phyloP scores from a whole-genome alignment of 2,888 invertebrate species.

The Helleia helle region DNA sequence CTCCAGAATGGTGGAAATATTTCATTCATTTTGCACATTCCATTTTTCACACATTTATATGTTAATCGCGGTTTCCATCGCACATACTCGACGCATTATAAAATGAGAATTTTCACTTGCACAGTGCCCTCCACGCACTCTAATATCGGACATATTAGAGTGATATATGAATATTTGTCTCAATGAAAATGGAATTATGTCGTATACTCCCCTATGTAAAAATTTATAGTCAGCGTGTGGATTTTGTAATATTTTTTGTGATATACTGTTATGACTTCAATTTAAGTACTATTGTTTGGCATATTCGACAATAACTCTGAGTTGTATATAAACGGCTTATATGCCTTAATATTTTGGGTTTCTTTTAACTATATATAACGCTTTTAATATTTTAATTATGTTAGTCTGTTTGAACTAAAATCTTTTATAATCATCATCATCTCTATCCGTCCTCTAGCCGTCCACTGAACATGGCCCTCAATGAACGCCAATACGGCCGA shows the following conservation, averaged over 20 bases:
- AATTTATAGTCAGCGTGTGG: not conserved
- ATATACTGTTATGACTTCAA: not conserved
- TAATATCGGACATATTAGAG: conserved; percentile 51
- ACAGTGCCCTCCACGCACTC: conserved; percentile 46
- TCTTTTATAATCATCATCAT: too few species aligned
- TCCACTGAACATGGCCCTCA: too few species aligned
- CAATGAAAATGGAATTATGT: conserved; percentile 68
- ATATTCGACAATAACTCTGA: too few species aligned
- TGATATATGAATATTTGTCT: conserved; percentile 70
- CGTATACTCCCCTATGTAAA: conserved; percentile 34
- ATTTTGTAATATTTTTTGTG: conserved; percentile 2
- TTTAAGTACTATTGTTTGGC: not conserved
- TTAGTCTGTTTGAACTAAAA: too few species aligned
- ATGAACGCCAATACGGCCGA: too few species aligned
- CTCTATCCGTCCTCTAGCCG: too few species aligned
- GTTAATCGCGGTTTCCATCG: conserved; percentile 27
- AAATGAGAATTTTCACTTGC: conserved; percentile 28
- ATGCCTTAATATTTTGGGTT: too few species aligned
- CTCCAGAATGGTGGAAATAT: conserved; percentile 21
- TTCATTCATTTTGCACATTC: conserved; percentile 23
- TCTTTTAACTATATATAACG: too few species aligned
- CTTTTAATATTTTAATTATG: too few species aligned
- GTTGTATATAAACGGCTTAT: too few species aligned
- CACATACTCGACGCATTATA: conserved; percentile 30
- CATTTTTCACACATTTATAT: conserved; percentile 25